Evolutionary conservation across 1,140 invertebrate species (phyloP), one percentile per base, ranked within the genome.

Genomic region (Lerema accius): DNA sequence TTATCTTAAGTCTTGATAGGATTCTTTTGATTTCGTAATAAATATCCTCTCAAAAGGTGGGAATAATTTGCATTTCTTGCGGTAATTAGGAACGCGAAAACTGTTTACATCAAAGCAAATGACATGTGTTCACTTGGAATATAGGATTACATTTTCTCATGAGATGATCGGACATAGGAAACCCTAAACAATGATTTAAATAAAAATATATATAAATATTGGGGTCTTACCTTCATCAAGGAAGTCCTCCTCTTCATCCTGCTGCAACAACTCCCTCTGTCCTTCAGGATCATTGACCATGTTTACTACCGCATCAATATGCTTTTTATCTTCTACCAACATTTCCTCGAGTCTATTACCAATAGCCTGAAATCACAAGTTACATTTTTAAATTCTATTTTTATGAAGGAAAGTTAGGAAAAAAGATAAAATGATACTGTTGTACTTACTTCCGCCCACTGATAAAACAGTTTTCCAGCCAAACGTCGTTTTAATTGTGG

Each of bases 231-330:
- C 96, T 94, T 99, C 98, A 92, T 99, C 98, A 4, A 99, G 91
- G 82, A 99, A 99, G 88, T 99, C 98, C 92, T 99, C 99, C 78
- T 99, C 97, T 80, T 99, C 98, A 77, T 99, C 98, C 88, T 97
- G 96, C 40, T 96, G 92, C 55, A 97, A 84, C 0, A 99, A 91
- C 69, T 98, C 96, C 55, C 95, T 94, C 78, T 97, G 96, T 67
- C 95, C 96, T 28, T 92, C 93, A 39, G 98, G 97, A 86, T 98
- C 97, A 0, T 92, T 92, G 0, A 97, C 92, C 68, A 96, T 92
- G 3, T 93, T 91, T 26, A 94, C 93, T 0, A 97, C 91, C 49
- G 94, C 93, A 23, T 94, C 93, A 37, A 94, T 92, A 62, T 95
- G 93, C 63, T 94, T 92, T 69, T 95, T 95, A 75, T 97, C 96